Conservation (phyloP, 2,113 vertebrate species). For the Ctenomys sociabilis region DNA sequence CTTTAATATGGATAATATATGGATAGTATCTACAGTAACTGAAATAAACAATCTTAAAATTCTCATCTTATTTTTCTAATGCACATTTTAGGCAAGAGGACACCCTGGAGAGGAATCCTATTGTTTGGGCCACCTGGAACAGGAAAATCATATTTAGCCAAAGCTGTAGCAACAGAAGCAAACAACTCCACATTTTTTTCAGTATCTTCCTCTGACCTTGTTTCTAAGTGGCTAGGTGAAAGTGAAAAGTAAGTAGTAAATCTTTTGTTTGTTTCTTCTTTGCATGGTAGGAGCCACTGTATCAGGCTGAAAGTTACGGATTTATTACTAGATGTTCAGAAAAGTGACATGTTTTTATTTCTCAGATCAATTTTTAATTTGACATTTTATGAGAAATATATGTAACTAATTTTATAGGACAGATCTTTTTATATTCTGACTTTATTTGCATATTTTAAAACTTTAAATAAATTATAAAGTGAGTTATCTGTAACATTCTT, state of each 20-base stretch:
- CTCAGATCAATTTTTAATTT: background rate
- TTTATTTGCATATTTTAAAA: background rate
- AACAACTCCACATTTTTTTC: slow-evolving; percentile 99
- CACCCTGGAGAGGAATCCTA: slow-evolving; percentile 97
- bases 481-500: background rate
- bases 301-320: background rate
- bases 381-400: background rate
- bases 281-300: background rate
- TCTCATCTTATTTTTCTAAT: slow-evolving; percentile 49
- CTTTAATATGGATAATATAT: background rate
- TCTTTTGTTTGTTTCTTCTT: background rate
- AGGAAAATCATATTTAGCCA: slow-evolving; percentile 98
- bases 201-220: slow-evolving; percentile 96
- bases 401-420: background rate
- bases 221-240: slow-evolving; percentile 99
- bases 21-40: background rate
- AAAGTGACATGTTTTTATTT: background rate
- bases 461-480: background rate
- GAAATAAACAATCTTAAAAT: background rate
- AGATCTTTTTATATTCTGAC: background rate
- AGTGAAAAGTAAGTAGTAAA: slow-evolving; percentile 95
- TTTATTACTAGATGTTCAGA: background rate
- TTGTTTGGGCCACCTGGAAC: slow-evolving; percentile 99
- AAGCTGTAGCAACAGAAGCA: slow-evolving; percentile 98
- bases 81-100: slow-evolving; percentile 93